These are phyloP conservation scores for Probaryconus sp. DNA, from an alignment of 1,140 invertebrate species.

Conservation along the genomic window DNA sequence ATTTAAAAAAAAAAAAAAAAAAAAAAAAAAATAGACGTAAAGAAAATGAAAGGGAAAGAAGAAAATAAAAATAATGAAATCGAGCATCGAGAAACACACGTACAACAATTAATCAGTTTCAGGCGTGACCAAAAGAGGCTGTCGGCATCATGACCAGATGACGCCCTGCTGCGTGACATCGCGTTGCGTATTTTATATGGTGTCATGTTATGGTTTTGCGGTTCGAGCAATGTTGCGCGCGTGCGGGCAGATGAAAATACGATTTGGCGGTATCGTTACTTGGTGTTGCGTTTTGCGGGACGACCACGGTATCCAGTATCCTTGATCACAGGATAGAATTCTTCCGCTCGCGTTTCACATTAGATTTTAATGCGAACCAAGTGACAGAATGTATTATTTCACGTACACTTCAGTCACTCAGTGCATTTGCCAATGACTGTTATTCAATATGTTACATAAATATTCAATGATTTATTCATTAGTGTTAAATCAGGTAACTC, in stretches of 20 bases:
- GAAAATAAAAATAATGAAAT: conserved; percentile 60
- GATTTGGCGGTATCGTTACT: conserved; percentile 61
- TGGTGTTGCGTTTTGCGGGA: conserved; percentile 44
- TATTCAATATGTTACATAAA: neutral
- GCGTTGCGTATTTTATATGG: conserved; percentile 71
- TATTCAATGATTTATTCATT: too few species aligned
- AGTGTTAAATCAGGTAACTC: too few species aligned
- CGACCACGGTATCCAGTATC: conserved; percentile 21
- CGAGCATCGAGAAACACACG: conserved; percentile 59
- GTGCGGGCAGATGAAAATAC: conserved; percentile 58
- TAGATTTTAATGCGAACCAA: conserved; percentile 35
- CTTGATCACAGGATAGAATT: conserved; percentile 33
- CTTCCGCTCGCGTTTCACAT: conserved; percentile 22
- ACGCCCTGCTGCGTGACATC: conserved; percentile 67
- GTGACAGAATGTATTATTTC: conserved; percentile 3
- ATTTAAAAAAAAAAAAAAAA: too few species aligned
- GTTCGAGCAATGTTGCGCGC: conserved; percentile 60
- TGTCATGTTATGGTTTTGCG: conserved; percentile 71
- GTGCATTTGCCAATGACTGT: neutral
- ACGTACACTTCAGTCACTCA: conserved; percentile 13
- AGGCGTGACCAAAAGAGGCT: conserved; percentile 65
- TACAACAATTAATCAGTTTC: conserved; percentile 72
- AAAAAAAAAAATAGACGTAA: conserved; percentile 34
- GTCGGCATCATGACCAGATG: conserved; percentile 69
- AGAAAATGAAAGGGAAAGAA: conserved; percentile 12